Evolutionary conservation across 2,888 invertebrate species (phyloP).

Genomic region (Vesta saturnalis): DNA sequence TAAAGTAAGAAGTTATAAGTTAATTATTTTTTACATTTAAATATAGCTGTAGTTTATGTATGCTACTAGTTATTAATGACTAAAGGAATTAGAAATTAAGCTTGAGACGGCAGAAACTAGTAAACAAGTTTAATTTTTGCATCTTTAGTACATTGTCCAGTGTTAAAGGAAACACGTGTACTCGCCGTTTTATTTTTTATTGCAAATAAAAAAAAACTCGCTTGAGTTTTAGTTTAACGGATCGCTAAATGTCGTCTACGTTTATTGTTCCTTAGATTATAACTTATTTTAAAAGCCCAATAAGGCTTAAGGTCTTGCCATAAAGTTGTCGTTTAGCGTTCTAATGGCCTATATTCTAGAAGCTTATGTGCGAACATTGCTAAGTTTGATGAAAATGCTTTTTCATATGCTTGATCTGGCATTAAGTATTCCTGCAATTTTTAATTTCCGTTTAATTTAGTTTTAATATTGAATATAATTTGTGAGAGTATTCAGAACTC

Average conservation of each 20-base stretch:
- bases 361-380: constrained; percentile 24
- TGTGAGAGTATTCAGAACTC: no score
- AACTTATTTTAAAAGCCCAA: constrained; percentile 41
- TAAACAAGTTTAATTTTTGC: no score
- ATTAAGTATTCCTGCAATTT: constrained; percentile 14
- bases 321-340: constrained; percentile 39
- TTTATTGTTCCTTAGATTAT: constrained; percentile 27
- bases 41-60: no score
- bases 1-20: no score
- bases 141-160: no score
- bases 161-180: no score
- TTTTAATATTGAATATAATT: not conserved
- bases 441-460: not conserved
- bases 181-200: not conserved
- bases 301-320: constrained; percentile 34
- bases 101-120: no score
- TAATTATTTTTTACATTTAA: no score
- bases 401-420: constrained; percentile 22
- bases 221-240: not conserved
- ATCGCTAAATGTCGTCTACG: constrained; percentile 12
- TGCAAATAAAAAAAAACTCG: constrained; percentile 7
- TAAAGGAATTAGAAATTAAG: no score
- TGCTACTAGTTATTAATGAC: no score
- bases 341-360: constrained; percentile 24
- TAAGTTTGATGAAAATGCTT: constrained; percentile 10